These are phyloP conservation scores for Helicoverpa zea DNA, from an alignment of 1,140 invertebrate genomes.

Conservation along the genomic window DNA sequence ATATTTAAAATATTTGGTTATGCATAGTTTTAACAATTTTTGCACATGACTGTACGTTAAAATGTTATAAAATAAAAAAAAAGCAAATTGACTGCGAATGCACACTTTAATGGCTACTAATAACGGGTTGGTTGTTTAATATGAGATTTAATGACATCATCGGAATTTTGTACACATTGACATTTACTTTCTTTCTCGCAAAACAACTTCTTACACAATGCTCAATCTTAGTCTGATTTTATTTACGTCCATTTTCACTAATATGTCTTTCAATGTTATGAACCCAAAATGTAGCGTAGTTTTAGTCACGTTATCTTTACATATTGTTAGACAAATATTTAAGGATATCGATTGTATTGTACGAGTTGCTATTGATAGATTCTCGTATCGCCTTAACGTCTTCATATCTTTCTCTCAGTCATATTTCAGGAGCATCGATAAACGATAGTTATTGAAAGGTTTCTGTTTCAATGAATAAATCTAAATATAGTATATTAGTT, in stretches of 20 bases:
- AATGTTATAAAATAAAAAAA: conserved; percentile 9
- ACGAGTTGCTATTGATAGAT: too few relatives aligned
- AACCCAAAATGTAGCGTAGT: too few relatives aligned
- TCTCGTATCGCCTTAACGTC: too few relatives aligned
- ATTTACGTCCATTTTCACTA: not conserved
- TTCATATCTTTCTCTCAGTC: too few relatives aligned
- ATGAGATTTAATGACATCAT: conserved; percentile 13
- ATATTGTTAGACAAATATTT: too few relatives aligned
- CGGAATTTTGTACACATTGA: conserved; percentile 21
- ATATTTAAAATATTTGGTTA: not conserved
- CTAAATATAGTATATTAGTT: too few relatives aligned
- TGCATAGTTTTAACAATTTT: not conserved
- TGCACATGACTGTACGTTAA: conserved; percentile 10
- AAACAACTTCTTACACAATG: not conserved
- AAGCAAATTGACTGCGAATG: conserved; percentile 22
- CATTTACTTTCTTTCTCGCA: conserved; percentile 31
- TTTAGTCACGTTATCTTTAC: too few relatives aligned
- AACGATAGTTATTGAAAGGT: too few relatives aligned
- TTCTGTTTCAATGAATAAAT: too few relatives aligned
- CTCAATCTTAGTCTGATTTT: not conserved
- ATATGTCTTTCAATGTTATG: too few relatives aligned
- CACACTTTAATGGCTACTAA: conserved; percentile 16
- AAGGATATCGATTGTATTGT: too few relatives aligned
- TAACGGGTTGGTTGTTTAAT: conserved; percentile 9
- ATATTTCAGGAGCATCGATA: too few relatives aligned